Base-by-base conservation (phyloP, 2,888 invertebrate genomes). In the Bibio marci region DNA sequence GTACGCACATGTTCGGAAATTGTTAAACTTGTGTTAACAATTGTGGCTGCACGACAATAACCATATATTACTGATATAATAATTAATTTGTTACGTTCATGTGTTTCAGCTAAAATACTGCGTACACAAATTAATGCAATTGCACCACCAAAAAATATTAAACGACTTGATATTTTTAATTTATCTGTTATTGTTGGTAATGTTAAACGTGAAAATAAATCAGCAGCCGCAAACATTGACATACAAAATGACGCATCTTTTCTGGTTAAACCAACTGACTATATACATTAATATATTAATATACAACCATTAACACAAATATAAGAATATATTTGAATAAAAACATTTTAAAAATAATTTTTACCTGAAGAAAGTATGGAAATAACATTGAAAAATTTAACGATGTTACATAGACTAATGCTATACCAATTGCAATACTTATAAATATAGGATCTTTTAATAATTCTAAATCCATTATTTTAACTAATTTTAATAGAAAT, bases 21-120 rank as follows among this genome's bases (percentile, higher is more conserved):
- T 1, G 75, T 71, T 31, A 80, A 63, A 52, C 77, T 79, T 50
- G 78, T 73, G 45, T 76, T 75, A 1, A 80, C 73, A n/a, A 81
- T 73, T 1, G 78, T 71, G 49, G 76, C 72, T 37, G 81, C 79
- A 46, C 81, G 70, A 18, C 76, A 67, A 49, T 76, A 71, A n/a
- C 80, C 80, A 48, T 71, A 73, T 1, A 80, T 53, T 10, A 68
- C 60, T 2, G 76, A 70, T 55, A 71, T 64, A 1, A 58, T 46
- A 5, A 76, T 58, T 27, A 80, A 53, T 6, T 64, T 56, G 1
- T 52, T 53, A 26, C 72, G 58, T 22, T 68, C 62, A 1, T 66
- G 65, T 49, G 74, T 74, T 47, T 70, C 68, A 1, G 74, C 76
- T 47, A 80, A 50, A 36, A 73, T 76, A 70, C 72, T 69, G 53